Evolutionary conservation across 2,113 vertebrate genomes (phyloP).

Genomic region (Psophia crepitans): DNA sequence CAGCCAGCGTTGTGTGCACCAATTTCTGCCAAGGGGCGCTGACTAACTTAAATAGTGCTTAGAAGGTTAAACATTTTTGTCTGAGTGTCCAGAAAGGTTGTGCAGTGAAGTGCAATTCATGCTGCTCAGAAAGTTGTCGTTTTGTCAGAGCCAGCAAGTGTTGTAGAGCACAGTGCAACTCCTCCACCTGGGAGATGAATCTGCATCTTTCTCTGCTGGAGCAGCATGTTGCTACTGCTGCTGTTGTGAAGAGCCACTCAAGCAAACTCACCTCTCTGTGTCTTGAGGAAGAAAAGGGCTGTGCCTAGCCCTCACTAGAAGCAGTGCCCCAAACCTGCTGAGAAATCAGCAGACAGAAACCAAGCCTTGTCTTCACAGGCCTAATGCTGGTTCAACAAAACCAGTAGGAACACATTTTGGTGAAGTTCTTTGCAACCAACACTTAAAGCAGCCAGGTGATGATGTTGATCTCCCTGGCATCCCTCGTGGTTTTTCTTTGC

Average conservation of each 20-base stretch:
- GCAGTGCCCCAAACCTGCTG: not conserved
- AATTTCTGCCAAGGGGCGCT: accelerated
- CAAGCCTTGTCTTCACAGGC: not conserved
- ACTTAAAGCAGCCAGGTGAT: not conserved
- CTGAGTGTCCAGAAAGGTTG: not conserved
- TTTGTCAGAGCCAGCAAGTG: not conserved
- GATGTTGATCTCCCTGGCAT: not conserved
- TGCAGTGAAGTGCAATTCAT: not conserved
- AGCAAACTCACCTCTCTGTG: not conserved
- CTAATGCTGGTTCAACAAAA: not conserved
- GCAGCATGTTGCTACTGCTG: not conserved
- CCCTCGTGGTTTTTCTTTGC: not conserved
- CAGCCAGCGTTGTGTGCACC: accelerated
- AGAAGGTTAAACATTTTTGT: not conserved
- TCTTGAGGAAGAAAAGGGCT: not conserved
- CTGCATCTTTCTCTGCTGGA: not conserved
- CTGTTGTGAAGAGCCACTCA: not conserved
- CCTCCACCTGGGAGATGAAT: not conserved
- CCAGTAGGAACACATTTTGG: not conserved
- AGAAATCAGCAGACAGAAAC: not conserved
- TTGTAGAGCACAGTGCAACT: not conserved
- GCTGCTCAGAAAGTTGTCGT: not conserved
- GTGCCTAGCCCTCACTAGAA: not conserved
- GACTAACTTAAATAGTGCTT: not conserved
- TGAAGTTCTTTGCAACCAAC: not conserved